phyloP scores from a whole-genome alignment of 1,140 invertebrate genomes.

The Drosophila quadrilineata region DNA sequence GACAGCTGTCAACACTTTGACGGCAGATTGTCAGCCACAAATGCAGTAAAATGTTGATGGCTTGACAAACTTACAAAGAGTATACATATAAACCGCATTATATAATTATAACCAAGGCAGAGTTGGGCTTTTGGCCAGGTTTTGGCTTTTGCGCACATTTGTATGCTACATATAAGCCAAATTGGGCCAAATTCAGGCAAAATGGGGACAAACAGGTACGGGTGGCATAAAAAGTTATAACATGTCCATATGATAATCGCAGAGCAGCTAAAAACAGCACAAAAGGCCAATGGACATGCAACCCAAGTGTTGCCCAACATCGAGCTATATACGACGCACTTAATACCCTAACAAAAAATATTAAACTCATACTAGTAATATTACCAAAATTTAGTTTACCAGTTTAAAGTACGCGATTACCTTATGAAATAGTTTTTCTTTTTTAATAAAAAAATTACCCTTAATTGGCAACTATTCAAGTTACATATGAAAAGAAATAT shows the following conservation, averaged over 20 bases:
- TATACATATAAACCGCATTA: no score
- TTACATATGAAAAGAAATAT: neutral
- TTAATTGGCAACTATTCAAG: no score
- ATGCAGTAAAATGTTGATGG: no score
- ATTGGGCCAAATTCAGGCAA: neutral
- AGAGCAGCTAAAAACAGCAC: constrained; percentile 6
- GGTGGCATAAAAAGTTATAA: constrained; percentile 27
- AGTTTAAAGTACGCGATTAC: no score
- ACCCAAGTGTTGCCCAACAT: neutral
- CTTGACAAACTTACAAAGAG: no score
- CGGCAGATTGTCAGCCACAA: neutral
- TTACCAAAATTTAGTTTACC: no score
- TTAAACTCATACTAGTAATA: neutral
- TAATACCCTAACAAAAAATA: constrained; percentile 33
- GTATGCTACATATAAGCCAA: constrained; percentile 66
- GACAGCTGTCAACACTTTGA: no score
- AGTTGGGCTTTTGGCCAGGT: neutral
- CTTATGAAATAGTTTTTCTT: no score
- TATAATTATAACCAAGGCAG: no score
- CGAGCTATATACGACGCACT: neutral
- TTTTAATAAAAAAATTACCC: neutral
- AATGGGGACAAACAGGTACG: constrained; percentile 4
- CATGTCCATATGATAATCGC: constrained; percentile 37
- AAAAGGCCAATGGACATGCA: constrained; percentile 37
- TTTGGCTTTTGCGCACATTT: constrained; percentile 44